Conservation (phyloP, 2,797 vertebrate species). For the Cossypha heuglini region DNA sequence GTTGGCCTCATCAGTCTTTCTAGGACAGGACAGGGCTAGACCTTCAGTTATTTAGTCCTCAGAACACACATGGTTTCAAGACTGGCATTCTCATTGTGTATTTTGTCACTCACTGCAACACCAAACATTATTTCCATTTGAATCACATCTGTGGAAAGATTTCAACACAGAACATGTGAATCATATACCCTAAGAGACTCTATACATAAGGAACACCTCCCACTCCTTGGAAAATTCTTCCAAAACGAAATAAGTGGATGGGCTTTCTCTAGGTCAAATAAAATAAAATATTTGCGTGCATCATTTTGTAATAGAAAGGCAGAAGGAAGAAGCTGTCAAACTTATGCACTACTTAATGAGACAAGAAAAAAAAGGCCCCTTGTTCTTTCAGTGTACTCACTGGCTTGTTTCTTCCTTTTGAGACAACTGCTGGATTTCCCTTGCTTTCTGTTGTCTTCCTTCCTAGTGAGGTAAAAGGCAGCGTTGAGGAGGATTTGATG, state of each 20-base stretch:
- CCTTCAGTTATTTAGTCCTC: background rate
- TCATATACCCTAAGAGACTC: background rate
- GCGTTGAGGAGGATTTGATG: slow-evolving; percentile 71
- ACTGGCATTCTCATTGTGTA: background rate
- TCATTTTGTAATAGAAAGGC: background rate
- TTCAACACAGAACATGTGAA: background rate
- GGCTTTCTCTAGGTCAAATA: background rate
- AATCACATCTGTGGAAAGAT: background rate
- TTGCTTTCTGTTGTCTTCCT: slow-evolving; percentile 84
- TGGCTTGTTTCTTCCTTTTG: slow-evolving; percentile 86
- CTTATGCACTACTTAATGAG: background rate
- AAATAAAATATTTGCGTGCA: background rate
- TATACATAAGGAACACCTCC: background rate
- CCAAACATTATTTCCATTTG: background rate
- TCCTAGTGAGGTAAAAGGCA: slow-evolving; percentile 83
- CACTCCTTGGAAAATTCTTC: background rate
- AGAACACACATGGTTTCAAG: background rate
- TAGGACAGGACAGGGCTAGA: background rate
- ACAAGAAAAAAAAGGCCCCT: background rate
- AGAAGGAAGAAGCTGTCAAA: background rate
- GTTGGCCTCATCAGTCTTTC: background rate
- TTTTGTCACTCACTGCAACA: background rate
- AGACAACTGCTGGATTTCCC: slow-evolving; percentile 70
- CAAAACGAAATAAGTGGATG: background rate
- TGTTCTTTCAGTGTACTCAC: slow-evolving; percentile 72